phyloP scores from a whole-genome alignment of 2,888 invertebrate species.

The Pocota personata region DNA sequence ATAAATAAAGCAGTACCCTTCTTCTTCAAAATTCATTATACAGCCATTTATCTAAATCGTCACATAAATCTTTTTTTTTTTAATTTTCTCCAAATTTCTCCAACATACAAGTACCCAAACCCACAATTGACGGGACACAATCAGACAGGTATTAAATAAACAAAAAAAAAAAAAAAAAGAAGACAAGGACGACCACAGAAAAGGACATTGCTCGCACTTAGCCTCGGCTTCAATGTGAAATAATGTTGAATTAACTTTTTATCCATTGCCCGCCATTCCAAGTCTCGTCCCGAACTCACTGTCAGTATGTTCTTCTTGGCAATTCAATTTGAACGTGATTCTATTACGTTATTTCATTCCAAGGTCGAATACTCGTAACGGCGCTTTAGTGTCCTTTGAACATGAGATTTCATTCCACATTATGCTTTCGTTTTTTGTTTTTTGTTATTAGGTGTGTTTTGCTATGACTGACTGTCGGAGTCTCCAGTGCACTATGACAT shows the following conservation, averaged over 20 bases:
- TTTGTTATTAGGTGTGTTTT: conserved; percentile 3
- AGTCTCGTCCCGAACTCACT: conserved; percentile 24
- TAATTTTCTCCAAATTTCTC: neutral
- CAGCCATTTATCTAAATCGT: neutral
- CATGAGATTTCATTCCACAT: neutral
- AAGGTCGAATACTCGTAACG: conserved; percentile 59
- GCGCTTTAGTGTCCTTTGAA: conserved; percentile 45
- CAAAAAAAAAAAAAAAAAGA: neutral
- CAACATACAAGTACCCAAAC: neutral
- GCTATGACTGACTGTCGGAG: neutral
- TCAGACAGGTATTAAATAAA: conserved; percentile 10
- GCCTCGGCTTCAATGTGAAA: conserved; percentile 34
- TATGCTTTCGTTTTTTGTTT: neutral
- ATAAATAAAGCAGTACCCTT: too few relatives aligned
- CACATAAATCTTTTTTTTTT: neutral
- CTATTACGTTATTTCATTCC: conserved; percentile 60
- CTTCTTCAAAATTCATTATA: neutral
- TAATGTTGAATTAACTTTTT: conserved; percentile 47
- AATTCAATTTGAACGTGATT: conserved; percentile 71
- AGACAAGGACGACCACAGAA: neutral
- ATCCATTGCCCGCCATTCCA: conserved; percentile 14
- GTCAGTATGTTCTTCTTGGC: conserved; percentile 31
- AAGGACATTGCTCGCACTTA: neutral
- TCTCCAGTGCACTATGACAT: neutral
- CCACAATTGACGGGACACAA: neutral